A percentile compares a stretch with the other conserved stretches of the same genome.
Evolutionary conservation across 1,140 invertebrate species (phyloP).

Genomic region (Eriocheir sinensis): DNA sequence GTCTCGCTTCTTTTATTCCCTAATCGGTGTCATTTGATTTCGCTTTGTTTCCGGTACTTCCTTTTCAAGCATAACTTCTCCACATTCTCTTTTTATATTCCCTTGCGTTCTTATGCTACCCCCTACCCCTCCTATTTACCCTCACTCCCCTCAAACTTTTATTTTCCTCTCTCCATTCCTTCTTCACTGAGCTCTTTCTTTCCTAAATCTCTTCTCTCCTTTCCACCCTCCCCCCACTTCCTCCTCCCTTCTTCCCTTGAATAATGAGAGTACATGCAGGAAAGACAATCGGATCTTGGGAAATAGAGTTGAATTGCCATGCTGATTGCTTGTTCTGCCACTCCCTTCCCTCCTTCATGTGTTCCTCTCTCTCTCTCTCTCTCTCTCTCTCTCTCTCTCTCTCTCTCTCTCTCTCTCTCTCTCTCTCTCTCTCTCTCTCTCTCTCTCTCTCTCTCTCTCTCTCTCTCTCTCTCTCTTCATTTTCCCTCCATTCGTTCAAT

Average conservation of each 20-base stretch:
- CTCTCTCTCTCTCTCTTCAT: neutral
- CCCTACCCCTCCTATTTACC: too few relatives aligned
- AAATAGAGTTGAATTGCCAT: neutral
- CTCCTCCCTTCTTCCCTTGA: neutral
- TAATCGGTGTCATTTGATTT: too few relatives aligned
- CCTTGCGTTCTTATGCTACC: too few relatives aligned
- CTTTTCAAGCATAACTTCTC: neutral
- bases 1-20: neutral
- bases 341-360: neutral
- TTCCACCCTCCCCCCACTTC: too few relatives aligned
- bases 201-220: too few relatives aligned
- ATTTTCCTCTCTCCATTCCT: neutral
- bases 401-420: neutral
- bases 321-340: neutral
- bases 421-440: neutral
- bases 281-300: neutral
- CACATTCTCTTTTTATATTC: neutral
- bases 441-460: slow-evolving; percentile 39
- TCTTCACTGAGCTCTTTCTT: too few relatives aligned
- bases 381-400: neutral
- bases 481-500: neutral
- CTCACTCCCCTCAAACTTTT: too few relatives aligned
- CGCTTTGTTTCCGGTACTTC: too few relatives aligned
- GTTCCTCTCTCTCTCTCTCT: neutral
- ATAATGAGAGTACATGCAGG: neutral